Conservation (phyloP, 2,797 vertebrate genomes). For the Petrocephalus schoutedeni region DNA sequence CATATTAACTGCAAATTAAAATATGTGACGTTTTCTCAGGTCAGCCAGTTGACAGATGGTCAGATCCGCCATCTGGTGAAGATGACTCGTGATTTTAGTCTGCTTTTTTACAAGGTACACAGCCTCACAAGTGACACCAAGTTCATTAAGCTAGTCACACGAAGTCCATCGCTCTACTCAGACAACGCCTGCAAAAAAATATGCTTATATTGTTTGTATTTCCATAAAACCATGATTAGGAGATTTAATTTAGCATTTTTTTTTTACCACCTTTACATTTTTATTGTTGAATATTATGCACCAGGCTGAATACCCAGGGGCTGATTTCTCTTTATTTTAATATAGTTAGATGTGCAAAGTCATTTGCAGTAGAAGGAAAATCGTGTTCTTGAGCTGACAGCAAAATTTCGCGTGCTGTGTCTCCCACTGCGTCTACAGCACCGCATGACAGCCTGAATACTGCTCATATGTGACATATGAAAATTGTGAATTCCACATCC, state of each 20-base stretch:
- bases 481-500: neutral
- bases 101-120: conserved; percentile 88
- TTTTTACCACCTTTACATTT: neutral
- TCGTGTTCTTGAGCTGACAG: neutral
- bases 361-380: neutral
- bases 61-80: conserved; percentile 78
- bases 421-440: neutral
- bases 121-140: neutral
- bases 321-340: neutral
- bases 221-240: neutral
- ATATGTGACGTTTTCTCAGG: conserved; percentile 54
- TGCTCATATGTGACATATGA: conserved; percentile 1
- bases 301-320: neutral
- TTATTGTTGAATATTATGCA: conserved; percentile 3
- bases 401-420: neutral
- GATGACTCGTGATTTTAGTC: conserved; percentile 82
- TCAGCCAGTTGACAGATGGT: conserved; percentile 68
- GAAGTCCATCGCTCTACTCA: neutral
- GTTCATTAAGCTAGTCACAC: neutral
- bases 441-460: neutral
- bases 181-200: neutral
- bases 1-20: neutral
- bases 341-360: conserved; percentile 1
- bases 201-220: neutral
- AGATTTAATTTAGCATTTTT: neutral